Evolutionary conservation across 2,113 vertebrate species (phyloP).

Genomic region (Ursus arctos): DNA sequence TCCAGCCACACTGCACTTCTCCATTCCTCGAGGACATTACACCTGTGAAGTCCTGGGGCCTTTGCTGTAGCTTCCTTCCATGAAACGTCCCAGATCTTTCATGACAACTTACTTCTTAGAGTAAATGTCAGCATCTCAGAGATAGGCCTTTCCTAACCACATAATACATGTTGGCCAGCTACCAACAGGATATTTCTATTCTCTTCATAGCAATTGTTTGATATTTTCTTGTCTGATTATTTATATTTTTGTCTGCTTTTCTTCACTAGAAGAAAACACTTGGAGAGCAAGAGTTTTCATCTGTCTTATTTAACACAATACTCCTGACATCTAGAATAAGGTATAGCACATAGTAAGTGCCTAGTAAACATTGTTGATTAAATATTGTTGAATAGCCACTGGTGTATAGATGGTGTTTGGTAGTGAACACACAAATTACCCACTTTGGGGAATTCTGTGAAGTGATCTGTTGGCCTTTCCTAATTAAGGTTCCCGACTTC

Average conservation of each 20-base stretch:
- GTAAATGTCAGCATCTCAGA: background rate
- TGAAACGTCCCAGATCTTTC: background rate
- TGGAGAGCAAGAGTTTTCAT: background rate
- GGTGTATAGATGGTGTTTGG: background rate
- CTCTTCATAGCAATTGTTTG: background rate
- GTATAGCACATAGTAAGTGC: background rate
- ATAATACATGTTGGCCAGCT: background rate
- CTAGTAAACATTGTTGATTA: constrained; percentile 40
- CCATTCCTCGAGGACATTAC: background rate
- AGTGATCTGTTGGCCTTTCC: constrained; percentile 28
- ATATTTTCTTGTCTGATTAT: background rate
- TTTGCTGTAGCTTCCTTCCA: background rate
- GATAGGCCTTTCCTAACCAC: background rate
- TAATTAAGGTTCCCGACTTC: constrained; percentile 64
- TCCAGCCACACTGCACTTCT: background rate
- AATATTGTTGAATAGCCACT: constrained; percentile 6
- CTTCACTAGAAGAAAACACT: background rate
- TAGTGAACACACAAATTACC: constrained; percentile 29
- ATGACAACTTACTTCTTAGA: background rate
- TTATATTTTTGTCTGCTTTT: background rate
- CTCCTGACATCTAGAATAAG: background rate
- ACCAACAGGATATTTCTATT: background rate
- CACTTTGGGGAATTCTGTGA: constrained; percentile 28
- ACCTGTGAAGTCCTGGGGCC: too few relatives aligned
- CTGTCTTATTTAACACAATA: background rate